phyloP scores from a whole-genome alignment of 2,113 vertebrate species.

The Phyllopteryx taeniolatus region DNA sequence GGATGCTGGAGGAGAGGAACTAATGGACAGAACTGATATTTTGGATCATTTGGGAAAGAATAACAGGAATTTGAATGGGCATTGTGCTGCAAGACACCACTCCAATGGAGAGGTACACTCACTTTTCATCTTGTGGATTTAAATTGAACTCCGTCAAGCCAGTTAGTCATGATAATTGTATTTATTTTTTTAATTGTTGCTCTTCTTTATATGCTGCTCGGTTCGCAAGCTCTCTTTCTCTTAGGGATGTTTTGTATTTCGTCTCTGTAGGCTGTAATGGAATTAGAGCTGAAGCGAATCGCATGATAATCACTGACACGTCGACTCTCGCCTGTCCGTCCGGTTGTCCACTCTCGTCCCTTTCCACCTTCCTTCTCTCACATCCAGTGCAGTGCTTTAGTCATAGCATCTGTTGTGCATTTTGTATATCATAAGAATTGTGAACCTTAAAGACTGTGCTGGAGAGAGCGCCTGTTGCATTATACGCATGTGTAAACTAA shows the following conservation, averaged over 20 bases:
- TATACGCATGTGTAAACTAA: slow-evolving; percentile 5
- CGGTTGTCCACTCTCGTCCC: background rate
- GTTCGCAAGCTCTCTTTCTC: slow-evolving; percentile 15
- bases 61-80: slow-evolving; percentile 54
- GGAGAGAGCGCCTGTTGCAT: background rate
- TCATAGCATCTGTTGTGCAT: background rate
- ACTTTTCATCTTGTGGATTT: slow-evolving; percentile 7
- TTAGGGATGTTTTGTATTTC: slow-evolving; percentile 9
- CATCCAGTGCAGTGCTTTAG: background rate
- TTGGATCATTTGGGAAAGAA: slow-evolving; percentile 56
- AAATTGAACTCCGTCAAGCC: slow-evolving; percentile 3
- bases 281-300: slow-evolving; percentile 62
- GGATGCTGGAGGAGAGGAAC: slow-evolving; percentile 47
- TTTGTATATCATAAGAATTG: background rate
- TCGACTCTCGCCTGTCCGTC: slow-evolving; percentile 7
- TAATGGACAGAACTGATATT: slow-evolving; percentile 49
- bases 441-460: background rate
- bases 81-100: slow-evolving; percentile 51
- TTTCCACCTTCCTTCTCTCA: slow-evolving; percentile 1
- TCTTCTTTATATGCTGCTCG: background rate
- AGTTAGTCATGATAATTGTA: background rate
- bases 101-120: slow-evolving; percentile 72
- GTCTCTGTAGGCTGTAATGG: slow-evolving; percentile 35
- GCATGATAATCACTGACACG: slow-evolving; percentile 47
- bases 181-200: background rate